phyloP scores from a whole-genome alignment of 1,140 invertebrate species.

The Nephotettix cincticeps region DNA sequence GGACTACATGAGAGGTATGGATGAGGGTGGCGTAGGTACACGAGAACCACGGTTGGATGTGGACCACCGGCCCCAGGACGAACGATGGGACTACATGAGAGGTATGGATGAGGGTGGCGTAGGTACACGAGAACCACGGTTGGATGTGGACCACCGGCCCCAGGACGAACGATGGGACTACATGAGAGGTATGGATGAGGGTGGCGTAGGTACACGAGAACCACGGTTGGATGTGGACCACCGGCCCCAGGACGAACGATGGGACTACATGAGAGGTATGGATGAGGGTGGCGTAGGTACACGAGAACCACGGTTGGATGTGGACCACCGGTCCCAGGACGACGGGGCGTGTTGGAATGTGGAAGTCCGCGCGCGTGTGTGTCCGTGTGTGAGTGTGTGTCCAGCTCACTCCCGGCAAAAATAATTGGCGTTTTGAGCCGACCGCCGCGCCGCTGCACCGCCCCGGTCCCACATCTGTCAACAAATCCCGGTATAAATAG shows the following conservation, averaged over 20 bases:
- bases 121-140: no score
- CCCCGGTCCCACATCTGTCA: background rate
- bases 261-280: background rate
- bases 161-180: background rate
- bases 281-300: background rate
- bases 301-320: no score
- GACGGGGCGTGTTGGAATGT: constrained; percentile 14
- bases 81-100: no score
- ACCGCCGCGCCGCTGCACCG: background rate
- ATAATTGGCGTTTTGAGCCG: constrained; percentile 18
- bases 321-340: background rate
- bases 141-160: no score
- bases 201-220: no score
- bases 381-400: background rate
- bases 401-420: constrained; percentile 6
- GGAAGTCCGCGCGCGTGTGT: background rate
- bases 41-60: no score
- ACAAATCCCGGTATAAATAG: background rate
- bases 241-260: background rate
- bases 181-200: background rate
- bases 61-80: no score
- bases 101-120: no score
- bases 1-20: no score
- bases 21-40: no score
- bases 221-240: no score